Evolutionary conservation across 2,113 vertebrate species (phyloP).

Genomic region (Fregata magnificens): DNA sequence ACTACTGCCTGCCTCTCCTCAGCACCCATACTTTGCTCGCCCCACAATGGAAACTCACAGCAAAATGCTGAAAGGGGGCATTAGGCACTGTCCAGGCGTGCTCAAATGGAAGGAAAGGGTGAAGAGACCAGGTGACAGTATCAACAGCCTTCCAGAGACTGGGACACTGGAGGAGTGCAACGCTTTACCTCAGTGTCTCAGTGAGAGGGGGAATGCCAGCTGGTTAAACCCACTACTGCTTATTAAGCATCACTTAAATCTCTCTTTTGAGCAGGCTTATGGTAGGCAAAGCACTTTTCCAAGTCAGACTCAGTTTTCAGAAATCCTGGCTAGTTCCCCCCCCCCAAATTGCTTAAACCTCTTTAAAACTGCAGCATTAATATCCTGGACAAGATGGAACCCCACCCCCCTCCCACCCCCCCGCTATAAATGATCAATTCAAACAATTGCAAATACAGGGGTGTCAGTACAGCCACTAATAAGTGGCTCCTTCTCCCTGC

Average conservation of each 20-base stretch:
- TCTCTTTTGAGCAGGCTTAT: not conserved
- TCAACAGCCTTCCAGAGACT: not conserved
- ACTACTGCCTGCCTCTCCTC: not conserved
- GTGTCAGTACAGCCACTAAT: not conserved
- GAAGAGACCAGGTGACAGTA: not conserved
- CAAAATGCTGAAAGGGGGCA: not conserved
- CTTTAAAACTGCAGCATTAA: not conserved
- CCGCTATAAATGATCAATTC: not conserved
- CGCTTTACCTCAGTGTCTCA: not conserved
- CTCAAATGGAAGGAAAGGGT: not conserved
- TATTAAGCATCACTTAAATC: not conserved
- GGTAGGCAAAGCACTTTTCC: not conserved
- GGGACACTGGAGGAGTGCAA: not conserved
- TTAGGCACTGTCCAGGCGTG: not conserved
- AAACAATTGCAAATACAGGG: not conserved
- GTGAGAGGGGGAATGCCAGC: not conserved
- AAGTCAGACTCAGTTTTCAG: fast-evolving
- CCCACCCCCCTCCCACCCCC: no score
- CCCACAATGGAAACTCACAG: not conserved
- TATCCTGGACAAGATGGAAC: not conserved
- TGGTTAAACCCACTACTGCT: not conserved
- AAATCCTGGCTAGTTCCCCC: not conserved
- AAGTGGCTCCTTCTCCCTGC: not conserved
- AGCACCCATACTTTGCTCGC: not conserved
- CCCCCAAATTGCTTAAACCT: not conserved